These are phyloP conservation scores for Varecia variegata DNA, from an alignment of 2,797 vertebrate species.

Conservation along the genomic window DNA sequence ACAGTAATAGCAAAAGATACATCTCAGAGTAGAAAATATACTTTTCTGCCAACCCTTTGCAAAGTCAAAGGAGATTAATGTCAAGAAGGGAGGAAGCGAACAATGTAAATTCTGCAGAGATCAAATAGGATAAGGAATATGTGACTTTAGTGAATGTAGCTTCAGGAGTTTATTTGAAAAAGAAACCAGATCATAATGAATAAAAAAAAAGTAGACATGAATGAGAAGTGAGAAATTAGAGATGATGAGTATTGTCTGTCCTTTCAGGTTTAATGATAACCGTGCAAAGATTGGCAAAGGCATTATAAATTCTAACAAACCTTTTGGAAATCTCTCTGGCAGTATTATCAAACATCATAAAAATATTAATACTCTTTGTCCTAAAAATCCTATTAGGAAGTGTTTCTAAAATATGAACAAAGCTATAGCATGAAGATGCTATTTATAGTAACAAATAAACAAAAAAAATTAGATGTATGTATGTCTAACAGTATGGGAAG, in stretches of 20 bases:
- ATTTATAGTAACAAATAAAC: background rate
- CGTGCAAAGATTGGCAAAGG: background rate
- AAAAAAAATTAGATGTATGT: background rate
- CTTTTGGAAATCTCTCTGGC: background rate
- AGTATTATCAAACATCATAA: background rate
- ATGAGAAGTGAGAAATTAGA: background rate
- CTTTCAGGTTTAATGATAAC: background rate
- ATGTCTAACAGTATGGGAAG: background rate
- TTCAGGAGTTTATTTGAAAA: background rate
- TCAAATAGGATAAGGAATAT: background rate
- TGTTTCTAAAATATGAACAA: background rate
- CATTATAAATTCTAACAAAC: background rate
- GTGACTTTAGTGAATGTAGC: background rate
- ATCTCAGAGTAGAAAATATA: background rate
- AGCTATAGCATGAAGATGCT: background rate
- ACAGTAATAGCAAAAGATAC: background rate
- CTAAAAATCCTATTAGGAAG: background rate
- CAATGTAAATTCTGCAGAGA: background rate
- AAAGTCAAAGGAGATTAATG: background rate
- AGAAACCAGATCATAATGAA: background rate
- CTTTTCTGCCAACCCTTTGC: background rate
- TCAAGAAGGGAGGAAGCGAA: background rate
- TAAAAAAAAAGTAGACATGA: background rate
- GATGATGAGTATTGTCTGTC: background rate
- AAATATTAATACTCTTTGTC: background rate